Conservation (phyloP, 2,113 vertebrate genomes). For the Chroicocephalus ridibundus region DNA sequence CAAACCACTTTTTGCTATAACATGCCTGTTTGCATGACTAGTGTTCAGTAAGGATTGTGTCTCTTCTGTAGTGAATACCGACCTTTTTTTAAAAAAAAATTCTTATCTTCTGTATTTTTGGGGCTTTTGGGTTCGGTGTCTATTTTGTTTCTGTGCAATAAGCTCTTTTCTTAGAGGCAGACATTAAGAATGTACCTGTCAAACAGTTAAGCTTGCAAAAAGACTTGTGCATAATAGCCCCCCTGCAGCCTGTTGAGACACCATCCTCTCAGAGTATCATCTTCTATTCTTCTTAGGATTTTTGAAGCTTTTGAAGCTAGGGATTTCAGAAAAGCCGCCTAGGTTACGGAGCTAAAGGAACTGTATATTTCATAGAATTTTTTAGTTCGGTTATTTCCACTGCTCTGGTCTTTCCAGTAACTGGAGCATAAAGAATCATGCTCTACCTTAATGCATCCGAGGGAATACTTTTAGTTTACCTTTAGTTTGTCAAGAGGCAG, state of each 20-base stretch:
- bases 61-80: neutral
- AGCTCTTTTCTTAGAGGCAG: neutral
- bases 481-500: conserved; percentile 20
- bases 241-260: neutral
- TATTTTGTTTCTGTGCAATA: neutral
- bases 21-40: neutral
- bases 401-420: conserved; percentile 62
- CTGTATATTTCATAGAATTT: conserved; percentile 62
- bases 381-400: conserved; percentile 63
- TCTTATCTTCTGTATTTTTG: neutral
- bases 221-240: neutral
- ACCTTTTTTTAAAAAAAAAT: neutral
- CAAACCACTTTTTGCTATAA: neutral
- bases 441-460: conserved; percentile 58
- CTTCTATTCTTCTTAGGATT: neutral
- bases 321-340: conserved; percentile 19
- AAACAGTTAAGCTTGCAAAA: neutral
- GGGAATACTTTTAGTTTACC: conserved; percentile 68
- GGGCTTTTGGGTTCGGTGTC: neutral
- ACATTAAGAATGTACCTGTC: neutral
- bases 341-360: neutral
- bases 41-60: neutral
- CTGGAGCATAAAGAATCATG: conserved; percentile 67
- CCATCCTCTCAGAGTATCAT: neutral
- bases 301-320: conserved; percentile 13